These are phyloP conservation scores for Pecten maximus DNA, from an alignment of 2,888 invertebrate species.

Conservation along the genomic window DNA sequence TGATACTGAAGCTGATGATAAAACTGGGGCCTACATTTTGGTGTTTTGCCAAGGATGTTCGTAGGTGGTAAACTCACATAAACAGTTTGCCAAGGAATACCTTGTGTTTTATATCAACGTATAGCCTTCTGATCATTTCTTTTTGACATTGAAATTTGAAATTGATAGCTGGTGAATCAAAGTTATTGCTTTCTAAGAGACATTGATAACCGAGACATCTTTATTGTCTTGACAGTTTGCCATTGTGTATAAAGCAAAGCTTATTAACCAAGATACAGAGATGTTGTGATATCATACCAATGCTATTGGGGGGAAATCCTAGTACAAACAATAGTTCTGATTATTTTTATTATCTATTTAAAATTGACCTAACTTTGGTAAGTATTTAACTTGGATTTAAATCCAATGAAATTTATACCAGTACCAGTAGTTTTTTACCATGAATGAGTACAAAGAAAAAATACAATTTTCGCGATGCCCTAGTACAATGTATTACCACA, in stretches of 20 bases:
- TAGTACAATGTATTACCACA: too few species aligned
- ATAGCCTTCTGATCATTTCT: conserved; percentile 11
- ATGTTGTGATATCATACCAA: too few species aligned
- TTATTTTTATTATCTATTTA: too few species aligned
- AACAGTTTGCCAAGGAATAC: not conserved
- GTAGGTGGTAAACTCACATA: not conserved
- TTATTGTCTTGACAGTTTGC: not conserved
- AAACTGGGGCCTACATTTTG: not conserved
- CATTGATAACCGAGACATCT: not conserved
- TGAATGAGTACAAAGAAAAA: too few species aligned
- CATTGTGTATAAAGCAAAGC: not conserved
- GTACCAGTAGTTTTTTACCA: too few species aligned
- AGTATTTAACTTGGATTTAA: too few species aligned
- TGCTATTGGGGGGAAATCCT: too few species aligned
- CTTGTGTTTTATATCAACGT: not conserved
- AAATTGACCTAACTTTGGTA: too few species aligned
- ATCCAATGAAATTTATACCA: too few species aligned
- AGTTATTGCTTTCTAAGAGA: conserved; percentile 1
- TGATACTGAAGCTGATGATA: not conserved
- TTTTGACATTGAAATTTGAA: not conserved
- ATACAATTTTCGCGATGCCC: too few species aligned
- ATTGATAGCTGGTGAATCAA: not conserved
- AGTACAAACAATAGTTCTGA: too few species aligned
- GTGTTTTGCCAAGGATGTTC: conserved; percentile 1
- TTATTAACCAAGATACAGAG: not conserved